Evolutionary conservation across 2,113 vertebrate species (phyloP), one percentile per base, ranked within the genome.

Genomic region (Rynchops niger): DNA sequence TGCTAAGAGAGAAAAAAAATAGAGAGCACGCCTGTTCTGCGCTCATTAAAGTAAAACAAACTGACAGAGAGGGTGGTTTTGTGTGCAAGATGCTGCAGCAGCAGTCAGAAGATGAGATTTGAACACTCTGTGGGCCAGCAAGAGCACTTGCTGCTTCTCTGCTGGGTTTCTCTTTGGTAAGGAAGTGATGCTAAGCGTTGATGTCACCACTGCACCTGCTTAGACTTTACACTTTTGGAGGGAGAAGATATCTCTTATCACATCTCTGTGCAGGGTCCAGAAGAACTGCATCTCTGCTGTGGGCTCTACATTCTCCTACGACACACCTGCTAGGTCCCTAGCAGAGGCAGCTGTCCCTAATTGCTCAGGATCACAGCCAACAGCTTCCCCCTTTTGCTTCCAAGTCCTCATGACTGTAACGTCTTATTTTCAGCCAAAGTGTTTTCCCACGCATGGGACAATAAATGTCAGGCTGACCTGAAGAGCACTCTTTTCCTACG

Each of bases 281-380:
- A 69, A 3, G 71, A 79, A 15, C 62, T 42, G 55, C 29, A 9
- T 66, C 70, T 90, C 69, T 92, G 38, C 72, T 53, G 34, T 40
- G 58, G 67, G 62, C 62, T 93, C 34, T 78, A 2, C 1, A 0
- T 58, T 81, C 76, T 86, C 53, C 63, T 34, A 0, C 0, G 9
- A 42, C 80, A n/a, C 91, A 47, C 7, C 2, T 32, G 17, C 34
- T 66, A 42, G 52, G 55, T 36, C 59, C 29, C 30, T 1, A 82
- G 55, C 78, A 70, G 71, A 95, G 91, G 80, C 94, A 95, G 96
- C 89, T 94, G 80, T 74, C 91, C 86, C 81, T 86, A 25, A 38
- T 55, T 91, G 72, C 74, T 81, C 42, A 82, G 86, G 42, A 95
- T 91, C 83, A 67, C 80, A 62, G 89, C 91, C 89, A 95, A 56